Evolutionary conservation across 1,140 invertebrate genomes (phyloP).

Genomic region (Drosophila lini): DNA sequence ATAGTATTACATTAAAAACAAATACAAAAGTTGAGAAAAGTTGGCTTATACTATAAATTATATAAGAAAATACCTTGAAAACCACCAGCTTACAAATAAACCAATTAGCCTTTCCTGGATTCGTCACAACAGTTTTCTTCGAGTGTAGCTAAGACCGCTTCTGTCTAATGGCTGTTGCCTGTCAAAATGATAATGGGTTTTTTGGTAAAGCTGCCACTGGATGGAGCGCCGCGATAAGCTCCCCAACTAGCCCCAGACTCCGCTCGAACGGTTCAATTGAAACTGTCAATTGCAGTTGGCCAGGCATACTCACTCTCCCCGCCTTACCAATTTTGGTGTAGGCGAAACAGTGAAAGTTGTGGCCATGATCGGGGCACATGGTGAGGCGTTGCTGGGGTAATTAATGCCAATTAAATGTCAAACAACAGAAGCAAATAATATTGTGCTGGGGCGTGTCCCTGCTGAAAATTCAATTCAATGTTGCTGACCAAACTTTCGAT

Average conservation of each 20-base stretch:
- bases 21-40: too few species aligned
- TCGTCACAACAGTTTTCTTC: not conserved
- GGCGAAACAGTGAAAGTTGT: slow-evolving; percentile 75
- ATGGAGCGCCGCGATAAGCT: slow-evolving; percentile 56
- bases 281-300: slow-evolving; percentile 64
- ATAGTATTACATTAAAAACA: too few species aligned
- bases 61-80: too few species aligned
- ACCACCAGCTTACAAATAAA: not conserved
- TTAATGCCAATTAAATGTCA: slow-evolving; percentile 82
- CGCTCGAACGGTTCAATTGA: slow-evolving; percentile 61
- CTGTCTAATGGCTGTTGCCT: slow-evolving; percentile 56
- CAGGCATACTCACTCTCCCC: slow-evolving; percentile 8
- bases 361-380: slow-evolving; percentile 18
- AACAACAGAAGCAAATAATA: slow-evolving; percentile 52
- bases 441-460: slow-evolving; percentile 53
- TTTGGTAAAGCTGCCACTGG: slow-evolving; percentile 38
- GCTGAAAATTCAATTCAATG: slow-evolving; percentile 46
- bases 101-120: not conserved
- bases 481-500: slow-evolving; percentile 75
- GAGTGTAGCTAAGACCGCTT: slow-evolving; percentile 37
- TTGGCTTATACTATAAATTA: not conserved
- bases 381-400: slow-evolving; percentile 49
- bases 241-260: slow-evolving; percentile 13
- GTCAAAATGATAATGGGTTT: slow-evolving; percentile 60
- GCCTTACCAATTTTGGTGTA: slow-evolving; percentile 64